These are phyloP conservation scores for Notothenia rossii DNA, from an alignment of 2,113 vertebrate species.

Conservation along the genomic window DNA sequence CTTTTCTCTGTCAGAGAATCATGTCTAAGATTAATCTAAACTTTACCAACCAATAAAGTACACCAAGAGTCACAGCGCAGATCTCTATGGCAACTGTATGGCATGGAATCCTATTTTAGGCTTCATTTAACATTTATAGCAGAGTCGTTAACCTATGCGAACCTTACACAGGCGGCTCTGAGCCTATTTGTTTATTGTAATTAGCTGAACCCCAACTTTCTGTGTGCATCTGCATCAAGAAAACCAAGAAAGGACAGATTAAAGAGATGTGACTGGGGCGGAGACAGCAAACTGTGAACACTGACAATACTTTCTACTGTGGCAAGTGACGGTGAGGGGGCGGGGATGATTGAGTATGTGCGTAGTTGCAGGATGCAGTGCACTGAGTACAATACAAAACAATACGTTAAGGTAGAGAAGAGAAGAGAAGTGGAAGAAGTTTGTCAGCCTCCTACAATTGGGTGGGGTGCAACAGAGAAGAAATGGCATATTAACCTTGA, in stretches of 20 bases:
- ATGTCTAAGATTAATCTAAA: conserved; percentile 75
- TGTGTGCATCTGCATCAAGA: conserved; percentile 36
- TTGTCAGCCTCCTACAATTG: conserved; percentile 37
- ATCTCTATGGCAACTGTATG: conserved; percentile 85
- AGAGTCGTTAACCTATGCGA: conserved; percentile 83
- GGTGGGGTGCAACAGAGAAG: conserved; percentile 16
- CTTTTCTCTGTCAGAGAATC: conserved; percentile 54
- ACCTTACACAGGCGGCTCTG: conserved; percentile 73
- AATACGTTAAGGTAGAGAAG: conserved; percentile 4
- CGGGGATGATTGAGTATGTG: conserved; percentile 43
- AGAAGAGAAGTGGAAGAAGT: conserved; percentile 47
- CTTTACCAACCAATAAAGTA: conserved; percentile 78
- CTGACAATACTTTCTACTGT: conserved; percentile 66
- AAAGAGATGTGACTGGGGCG: conserved; percentile 65
- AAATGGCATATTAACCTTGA: conserved; percentile 41
- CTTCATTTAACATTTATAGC: conserved; percentile 84
- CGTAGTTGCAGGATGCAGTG: conserved; percentile 8
- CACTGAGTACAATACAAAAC: conserved; percentile 16
- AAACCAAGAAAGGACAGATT: conserved; percentile 66
- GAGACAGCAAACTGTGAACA: conserved; percentile 62
- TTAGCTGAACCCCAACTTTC: conserved; percentile 68
- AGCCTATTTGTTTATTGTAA: conserved; percentile 84
- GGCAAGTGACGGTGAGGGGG: conserved; percentile 35
- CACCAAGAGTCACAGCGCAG: conserved; percentile 70
- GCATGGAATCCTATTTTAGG: conserved; percentile 83